Evolutionary conservation across 2,888 invertebrate species (phyloP).

Genomic region (Drosophila koepferae): DNA sequence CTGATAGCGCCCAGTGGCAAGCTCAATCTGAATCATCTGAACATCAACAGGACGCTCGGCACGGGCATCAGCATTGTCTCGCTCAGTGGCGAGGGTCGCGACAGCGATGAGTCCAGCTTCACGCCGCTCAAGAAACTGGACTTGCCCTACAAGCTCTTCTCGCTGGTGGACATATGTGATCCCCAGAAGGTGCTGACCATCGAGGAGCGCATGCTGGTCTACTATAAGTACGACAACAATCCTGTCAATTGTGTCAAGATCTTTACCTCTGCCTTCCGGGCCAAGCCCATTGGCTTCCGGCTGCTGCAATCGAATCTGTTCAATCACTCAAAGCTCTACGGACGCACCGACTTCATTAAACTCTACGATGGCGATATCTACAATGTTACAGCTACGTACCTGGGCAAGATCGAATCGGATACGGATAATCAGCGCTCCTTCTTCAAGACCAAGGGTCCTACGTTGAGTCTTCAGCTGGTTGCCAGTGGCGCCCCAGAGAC

Average conservation of each 20-base stretch:
- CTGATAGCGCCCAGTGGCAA: conserved; percentile 94
- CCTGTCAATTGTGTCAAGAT: conserved; percentile 99
- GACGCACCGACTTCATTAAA: conserved; percentile 93
- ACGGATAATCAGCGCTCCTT: conserved; percentile 90
- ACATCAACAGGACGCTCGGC: conserved; percentile 93
- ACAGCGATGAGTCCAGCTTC: conserved; percentile 95
- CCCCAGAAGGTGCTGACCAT: conserved; percentile 95
- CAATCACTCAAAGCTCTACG: conserved; percentile 92
- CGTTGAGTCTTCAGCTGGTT: conserved; percentile 95
- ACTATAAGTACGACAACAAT: conserved; percentile 98
- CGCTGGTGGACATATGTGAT: conserved; percentile 98
- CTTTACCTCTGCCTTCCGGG: conserved; percentile 93
- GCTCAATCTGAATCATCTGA: conserved; percentile 91
- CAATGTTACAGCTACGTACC: conserved; percentile 90
- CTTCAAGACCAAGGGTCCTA: conserved; percentile 91
- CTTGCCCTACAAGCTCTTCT: conserved; percentile 96
- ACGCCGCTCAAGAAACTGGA: conserved; percentile 92
- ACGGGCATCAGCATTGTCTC: conserved; percentile 95
- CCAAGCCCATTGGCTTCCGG: conserved; percentile 95
- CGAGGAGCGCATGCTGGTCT: conserved; percentile 95
- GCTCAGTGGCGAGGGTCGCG: conserved; percentile 96
- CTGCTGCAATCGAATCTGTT: conserved; percentile 96
- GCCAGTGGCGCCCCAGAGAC: conserved; percentile 97
- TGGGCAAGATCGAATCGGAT: conserved; percentile 90
- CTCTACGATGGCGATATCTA: conserved; percentile 97